A percentile compares a stretch with the other conserved stretches of the same genome.
These are phyloP conservation scores for Macrophya alboannulata DNA, from an alignment of 2,888 invertebrate genomes.

Conservation along the genomic window DNA sequence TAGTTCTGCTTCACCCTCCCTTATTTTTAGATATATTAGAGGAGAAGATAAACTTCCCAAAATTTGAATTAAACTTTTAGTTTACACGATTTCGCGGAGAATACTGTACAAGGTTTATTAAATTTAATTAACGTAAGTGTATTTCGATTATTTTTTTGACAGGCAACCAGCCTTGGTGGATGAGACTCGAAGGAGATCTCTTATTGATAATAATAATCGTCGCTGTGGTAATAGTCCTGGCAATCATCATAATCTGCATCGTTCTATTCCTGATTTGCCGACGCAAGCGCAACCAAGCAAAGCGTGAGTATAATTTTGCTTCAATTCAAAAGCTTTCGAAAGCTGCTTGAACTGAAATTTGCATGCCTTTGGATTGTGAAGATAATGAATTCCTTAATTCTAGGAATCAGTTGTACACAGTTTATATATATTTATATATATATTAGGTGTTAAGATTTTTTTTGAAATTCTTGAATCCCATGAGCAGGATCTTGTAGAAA, in stretches of 20 bases:
- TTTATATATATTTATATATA: neutral
- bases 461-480: neutral
- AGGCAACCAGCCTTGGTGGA: constrained; percentile 93
- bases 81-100: no score
- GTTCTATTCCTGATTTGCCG: constrained; percentile 93
- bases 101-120: neutral
- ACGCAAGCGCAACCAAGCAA: constrained; percentile 90
- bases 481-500: neutral
- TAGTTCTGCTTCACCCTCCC: no score
- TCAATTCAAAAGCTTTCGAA: neutral
- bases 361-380: constrained; percentile 30
- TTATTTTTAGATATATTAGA: no score
- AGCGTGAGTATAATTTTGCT: constrained; percentile 85
- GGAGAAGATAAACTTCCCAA: no score
- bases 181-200: constrained; percentile 89
- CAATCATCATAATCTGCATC: constrained; percentile 91
- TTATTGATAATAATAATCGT: constrained; percentile 88
- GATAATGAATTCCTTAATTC: neutral
- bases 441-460: neutral
- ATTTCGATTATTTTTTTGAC: constrained; percentile 68
- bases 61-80: no score
- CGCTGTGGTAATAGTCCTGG: constrained; percentile 85
- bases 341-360: constrained; percentile 28
- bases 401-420: neutral
- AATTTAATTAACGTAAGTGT: neutral